A percentile compares a stretch with the other conserved stretches of the same genome.
Evolutionary conservation across 2,888 invertebrate genomes (phyloP).

Genomic region (Limulus polyphemus): DNA sequence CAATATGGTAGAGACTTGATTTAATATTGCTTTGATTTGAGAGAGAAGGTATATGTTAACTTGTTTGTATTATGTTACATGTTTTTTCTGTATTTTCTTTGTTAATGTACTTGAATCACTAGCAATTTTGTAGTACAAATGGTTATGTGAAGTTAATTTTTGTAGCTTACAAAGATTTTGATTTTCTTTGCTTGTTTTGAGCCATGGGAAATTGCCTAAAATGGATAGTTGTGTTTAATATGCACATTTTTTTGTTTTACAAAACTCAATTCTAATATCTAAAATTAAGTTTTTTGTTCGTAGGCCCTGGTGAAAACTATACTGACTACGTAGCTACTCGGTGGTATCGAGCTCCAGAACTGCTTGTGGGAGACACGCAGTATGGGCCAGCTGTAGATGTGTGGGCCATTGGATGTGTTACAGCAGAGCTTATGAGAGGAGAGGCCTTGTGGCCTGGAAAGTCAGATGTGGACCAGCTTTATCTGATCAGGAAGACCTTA

Average conservation of each 20-base stretch:
- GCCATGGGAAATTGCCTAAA: not conserved
- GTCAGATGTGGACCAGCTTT: slow-evolving; percentile 95
- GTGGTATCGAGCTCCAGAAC: slow-evolving; percentile 95
- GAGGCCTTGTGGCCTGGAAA: slow-evolving; percentile 97
- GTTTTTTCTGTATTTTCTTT: no score
- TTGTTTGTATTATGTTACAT: no score
- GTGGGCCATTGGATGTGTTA: slow-evolving; percentile 77
- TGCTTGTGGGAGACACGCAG: slow-evolving; percentile 86
- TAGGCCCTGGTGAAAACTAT: slow-evolving; percentile 87
- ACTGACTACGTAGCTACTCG: slow-evolving; percentile 98
- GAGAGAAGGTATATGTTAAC: no score
- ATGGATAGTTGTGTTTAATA: no score
- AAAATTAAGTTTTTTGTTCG: not conserved
- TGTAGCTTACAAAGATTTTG: no score
- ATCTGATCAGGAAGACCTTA: slow-evolving; percentile 83
- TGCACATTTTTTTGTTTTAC: no score
- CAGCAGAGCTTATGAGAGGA: slow-evolving; percentile 69
- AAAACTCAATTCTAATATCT: not conserved
- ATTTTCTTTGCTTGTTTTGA: not conserved
- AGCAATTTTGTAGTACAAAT: no score
- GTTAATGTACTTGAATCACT: no score
- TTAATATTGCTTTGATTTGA: no score
- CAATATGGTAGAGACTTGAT: no score
- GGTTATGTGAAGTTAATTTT: no score
- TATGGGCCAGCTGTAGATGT: slow-evolving; percentile 66